A percentile compares a stretch with the other conserved stretches of the same genome.
Evolutionary conservation across 2,113 vertebrate species (phyloP).

Genomic region (Equus quagga): DNA sequence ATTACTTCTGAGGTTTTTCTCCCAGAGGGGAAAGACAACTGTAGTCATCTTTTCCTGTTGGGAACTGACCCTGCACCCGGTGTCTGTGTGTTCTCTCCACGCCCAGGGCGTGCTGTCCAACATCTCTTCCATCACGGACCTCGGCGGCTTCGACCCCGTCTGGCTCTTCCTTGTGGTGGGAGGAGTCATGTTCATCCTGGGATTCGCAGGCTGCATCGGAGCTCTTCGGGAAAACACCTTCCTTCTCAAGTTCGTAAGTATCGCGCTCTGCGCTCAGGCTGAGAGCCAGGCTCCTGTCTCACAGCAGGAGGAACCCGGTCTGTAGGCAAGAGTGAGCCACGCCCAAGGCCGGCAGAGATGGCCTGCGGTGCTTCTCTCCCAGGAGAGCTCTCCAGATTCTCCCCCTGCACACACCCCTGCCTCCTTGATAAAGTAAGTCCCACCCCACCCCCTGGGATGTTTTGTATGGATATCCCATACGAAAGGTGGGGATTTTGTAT

Average conservation of each 20-base stretch:
- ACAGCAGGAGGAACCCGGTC: neutral
- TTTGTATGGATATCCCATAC: too few species aligned
- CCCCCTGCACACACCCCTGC: accelerated
- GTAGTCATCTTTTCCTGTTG: neutral
- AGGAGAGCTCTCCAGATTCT: neutral
- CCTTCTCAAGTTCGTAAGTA: conserved; percentile 98
- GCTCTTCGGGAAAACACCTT: conserved; percentile 98
- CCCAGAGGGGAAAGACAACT: accelerated
- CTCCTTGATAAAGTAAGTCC: neutral
- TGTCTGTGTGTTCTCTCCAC: conserved; percentile 27
- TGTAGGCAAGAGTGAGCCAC: neutral
- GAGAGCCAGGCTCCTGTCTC: neutral
- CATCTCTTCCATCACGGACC: conserved; percentile 98
- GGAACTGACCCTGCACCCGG: neutral
- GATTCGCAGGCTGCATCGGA: conserved; percentile 98
- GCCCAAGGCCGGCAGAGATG: neutral
- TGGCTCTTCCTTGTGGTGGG: conserved; percentile 99
- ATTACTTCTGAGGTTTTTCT: neutral
- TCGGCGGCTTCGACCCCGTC: conserved; percentile 98
- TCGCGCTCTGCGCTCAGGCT: neutral
- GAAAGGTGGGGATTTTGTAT: neutral
- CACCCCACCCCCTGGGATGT: too few species aligned
- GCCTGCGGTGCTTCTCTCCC: neutral
- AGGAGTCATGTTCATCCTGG: conserved; percentile 98
- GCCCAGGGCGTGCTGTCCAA: conserved; percentile 97